Percentiles rank a stretch among this genome's conserved stretches.
phyloP scores from a whole-genome alignment of 2,113 vertebrate genomes.

The Patagioenas fasciata region DNA sequence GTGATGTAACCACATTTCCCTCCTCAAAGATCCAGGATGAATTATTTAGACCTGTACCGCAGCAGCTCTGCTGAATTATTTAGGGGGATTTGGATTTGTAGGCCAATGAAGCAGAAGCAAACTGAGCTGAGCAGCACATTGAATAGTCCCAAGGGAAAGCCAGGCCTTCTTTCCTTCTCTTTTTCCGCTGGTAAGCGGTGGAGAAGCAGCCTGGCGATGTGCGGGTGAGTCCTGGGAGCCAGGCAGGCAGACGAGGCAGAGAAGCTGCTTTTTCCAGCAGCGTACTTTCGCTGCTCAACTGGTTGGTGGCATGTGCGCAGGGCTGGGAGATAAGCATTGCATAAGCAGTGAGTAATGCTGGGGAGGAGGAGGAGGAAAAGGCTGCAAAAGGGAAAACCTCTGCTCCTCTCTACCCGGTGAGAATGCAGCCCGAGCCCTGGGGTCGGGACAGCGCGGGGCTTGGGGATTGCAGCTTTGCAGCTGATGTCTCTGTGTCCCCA shows the following conservation, averaged over 20 bases:
- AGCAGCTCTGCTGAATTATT: slow-evolving; percentile 59
- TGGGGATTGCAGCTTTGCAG: neutral
- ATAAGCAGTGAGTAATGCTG: neutral
- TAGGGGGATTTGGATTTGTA: slow-evolving; percentile 14
- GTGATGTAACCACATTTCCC: neutral
- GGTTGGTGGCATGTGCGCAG: neutral
- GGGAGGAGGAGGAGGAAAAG: neutral
- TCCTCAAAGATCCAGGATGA: slow-evolving; percentile 6
- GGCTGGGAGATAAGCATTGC: slow-evolving; percentile 7
- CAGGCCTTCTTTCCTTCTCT: neutral
- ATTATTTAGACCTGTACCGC: slow-evolving; percentile 26
- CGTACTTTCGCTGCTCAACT: neutral
- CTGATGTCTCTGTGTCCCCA: too few relatives aligned
- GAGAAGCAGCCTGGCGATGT: neutral
- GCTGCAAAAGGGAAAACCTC: neutral
- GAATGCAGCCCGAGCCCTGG: neutral
- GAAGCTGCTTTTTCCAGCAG: neutral
- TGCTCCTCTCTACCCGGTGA: neutral
- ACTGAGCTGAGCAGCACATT: neutral
- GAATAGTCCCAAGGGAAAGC: neutral
- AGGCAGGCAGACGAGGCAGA: neutral
- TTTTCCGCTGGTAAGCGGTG: neutral
- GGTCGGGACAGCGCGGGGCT: neutral
- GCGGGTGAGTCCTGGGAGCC: neutral
- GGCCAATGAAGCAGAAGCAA: slow-evolving; percentile 36